phyloP scores from a whole-genome alignment of 2,888 invertebrate species.

The Volucella zonaria region DNA sequence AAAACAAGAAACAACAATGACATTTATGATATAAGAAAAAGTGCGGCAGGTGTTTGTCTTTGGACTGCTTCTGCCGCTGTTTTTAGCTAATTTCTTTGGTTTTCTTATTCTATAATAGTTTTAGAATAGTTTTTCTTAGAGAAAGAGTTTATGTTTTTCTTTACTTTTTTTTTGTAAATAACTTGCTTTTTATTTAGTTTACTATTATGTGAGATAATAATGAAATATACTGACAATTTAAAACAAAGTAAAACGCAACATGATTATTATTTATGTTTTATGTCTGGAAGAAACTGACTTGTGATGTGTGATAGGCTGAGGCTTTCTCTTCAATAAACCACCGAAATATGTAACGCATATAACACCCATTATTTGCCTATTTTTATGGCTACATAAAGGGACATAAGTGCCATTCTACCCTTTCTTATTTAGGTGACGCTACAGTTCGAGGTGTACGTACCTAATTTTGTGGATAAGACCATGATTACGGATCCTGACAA shows the following conservation, averaged over 20 bases:
- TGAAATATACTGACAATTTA: constrained; percentile 49
- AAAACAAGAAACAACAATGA: constrained; percentile 14
- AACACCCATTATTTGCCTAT: too few species aligned
- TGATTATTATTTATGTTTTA: background rate
- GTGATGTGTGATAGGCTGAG: too few species aligned
- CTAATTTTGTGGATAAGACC: too few species aligned
- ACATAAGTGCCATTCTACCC: too few species aligned
- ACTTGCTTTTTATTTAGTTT: constrained; percentile 32
- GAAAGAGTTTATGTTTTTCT: background rate
- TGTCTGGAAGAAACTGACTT: too few species aligned
- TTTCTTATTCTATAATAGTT: constrained; percentile 21
- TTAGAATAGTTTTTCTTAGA: constrained; percentile 7
- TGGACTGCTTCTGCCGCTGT: constrained; percentile 3
- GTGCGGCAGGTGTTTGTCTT: constrained; percentile 2
- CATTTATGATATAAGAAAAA: constrained; percentile 44
- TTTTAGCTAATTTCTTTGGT: constrained; percentile 47
- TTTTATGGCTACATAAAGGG: too few species aligned
- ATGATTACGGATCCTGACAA: too few species aligned
- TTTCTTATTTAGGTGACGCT: too few species aligned
- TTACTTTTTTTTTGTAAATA: constrained; percentile 51
- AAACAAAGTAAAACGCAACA: constrained; percentile 1
- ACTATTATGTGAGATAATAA: constrained; percentile 26
- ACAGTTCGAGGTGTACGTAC: too few species aligned
- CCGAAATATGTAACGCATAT: too few species aligned
- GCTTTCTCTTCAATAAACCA: too few species aligned